Evolutionary conservation across 2,888 invertebrate species (phyloP), one percentile per base, ranked within the genome.

Genomic region (Trichacis sp.): DNA sequence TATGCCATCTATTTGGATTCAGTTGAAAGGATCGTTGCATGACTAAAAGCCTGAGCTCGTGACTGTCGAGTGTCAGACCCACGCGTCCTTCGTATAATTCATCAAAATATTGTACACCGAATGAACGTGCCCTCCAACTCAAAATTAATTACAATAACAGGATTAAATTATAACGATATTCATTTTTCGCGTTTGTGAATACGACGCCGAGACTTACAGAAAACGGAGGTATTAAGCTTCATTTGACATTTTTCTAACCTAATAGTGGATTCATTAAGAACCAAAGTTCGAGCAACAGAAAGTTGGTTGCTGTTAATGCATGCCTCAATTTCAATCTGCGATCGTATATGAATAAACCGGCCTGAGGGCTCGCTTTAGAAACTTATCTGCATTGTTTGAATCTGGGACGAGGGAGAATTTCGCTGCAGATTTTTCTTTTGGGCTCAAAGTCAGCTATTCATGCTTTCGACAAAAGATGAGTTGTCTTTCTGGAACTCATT

Each of bases 371-470:
- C 61, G 68, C 58, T 68, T 64, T 48, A 68, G 72, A 72, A 71
- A 72, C 62, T 68, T 24, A 8, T 24, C 24, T 8, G 4, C 71
- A 72, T 74, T 72, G 71, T 72, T 68, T 64, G 66, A 71, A 71
- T 71, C 66, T 73, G 64, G 73, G 71, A 68, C 72, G 69, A 71
- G 71, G 68, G 72, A 68, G 69, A 77, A 76, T 71, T 58, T 73
- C 81, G 79, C 81, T 81, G 79, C 71, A 74, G 73, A 78, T 81
- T 80, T n/a, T 80, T 78, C 76, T 57, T 65, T 57, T 48, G 42
- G 50, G 50, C 62, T 71, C 68, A 58, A 66, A 65, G 56, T n/a
- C 69, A 64, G 64, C 48, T 57, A 11, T 12, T 36, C 48, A 49
- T 68, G 59, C 55, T 69, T 64, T 63, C 65, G 58, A 62, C 50